These are phyloP conservation scores for Pollenia griseotomentosa DNA, from an alignment of 2,888 invertebrate species.

Conservation along the genomic window DNA sequence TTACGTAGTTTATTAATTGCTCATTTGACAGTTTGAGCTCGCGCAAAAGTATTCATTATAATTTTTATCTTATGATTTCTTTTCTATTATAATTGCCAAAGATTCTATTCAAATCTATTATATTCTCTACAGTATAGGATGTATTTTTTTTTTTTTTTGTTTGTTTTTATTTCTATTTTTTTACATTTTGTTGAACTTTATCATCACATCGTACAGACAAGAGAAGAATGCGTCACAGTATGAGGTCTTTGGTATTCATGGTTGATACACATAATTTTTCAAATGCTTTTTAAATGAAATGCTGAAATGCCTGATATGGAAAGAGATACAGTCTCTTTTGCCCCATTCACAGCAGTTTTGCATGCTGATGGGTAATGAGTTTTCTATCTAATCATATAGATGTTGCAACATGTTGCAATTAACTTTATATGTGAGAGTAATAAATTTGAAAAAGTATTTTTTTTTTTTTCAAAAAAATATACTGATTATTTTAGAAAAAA, in stretches of 20 bases:
- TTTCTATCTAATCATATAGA: constrained; percentile 24
- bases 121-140: neutral
- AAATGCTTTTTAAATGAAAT: constrained; percentile 46
- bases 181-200: constrained; percentile 62
- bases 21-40: constrained; percentile 75
- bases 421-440: constrained; percentile 25
- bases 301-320: neutral
- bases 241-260: constrained; percentile 59
- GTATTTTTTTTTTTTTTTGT: neutral
- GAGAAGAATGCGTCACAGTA: constrained; percentile 54
- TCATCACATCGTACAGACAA: constrained; percentile 45
- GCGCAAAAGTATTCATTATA: constrained; percentile 67
- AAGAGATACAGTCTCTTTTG: neutral
- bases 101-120: constrained; percentile 19
- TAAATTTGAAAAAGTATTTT: neutral
- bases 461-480: neutral
- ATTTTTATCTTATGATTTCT: constrained; percentile 50
- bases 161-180: constrained; percentile 23
- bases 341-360: constrained; percentile 40
- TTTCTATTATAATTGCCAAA: constrained; percentile 16
- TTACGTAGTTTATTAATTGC: constrained; percentile 76
- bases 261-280: constrained; percentile 63
- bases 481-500: neutral
- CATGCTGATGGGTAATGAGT: constrained; percentile 53
- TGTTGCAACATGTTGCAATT: constrained; percentile 57